Evolutionary conservation across 2,797 vertebrate species (phyloP), one percentile per base, ranked within the genome.

Genomic region (Chelon labrosus): DNA sequence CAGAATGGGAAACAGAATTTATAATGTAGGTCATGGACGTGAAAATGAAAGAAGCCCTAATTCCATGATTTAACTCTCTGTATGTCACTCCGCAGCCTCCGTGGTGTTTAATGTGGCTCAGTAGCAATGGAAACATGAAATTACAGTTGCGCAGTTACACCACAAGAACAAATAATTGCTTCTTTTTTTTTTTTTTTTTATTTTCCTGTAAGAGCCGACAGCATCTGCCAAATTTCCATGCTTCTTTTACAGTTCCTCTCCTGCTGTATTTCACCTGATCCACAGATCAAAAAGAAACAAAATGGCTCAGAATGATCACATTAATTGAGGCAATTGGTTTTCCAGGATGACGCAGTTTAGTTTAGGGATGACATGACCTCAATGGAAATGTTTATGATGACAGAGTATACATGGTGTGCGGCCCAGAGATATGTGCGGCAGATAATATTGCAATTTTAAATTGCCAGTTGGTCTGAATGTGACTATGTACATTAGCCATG

Each of bases 61-160:
- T 27, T 64, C 49, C 13, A 4, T 53, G 76, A 67, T 80, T 80
- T 64, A 58, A 44, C 50, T 65, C 13, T 50, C 54, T 27, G 17
- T 52, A 7, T 46, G 38, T 76, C 39, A 75, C 39, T 38, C 31
- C 37, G 7, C 57, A 67, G 42, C 41, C 37, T 42, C 3, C 14
- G 0, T 37, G 2, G 22, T 55, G 35, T 70, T 1, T 91, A 92
- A 25, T 95, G 92, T 13, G 1, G 62, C 41, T 37, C 7, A 31
- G 31, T 31, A 31, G 31, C 31, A 31, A 14, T 67, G 50, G 27
- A 77, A 67, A 62, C 13, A 19, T 38, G 11, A 17, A 31, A 51
- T 16, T 52, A 25, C 8, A 37, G 47, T 54, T 55, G 46, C 53
- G 37, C 31, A 17, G 44, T 39, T 50, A 31, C 25, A 50, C 19